Evolutionary conservation across 2,797 vertebrate genomes (phyloP), one percentile per base, ranked within the genome.

Genomic region (Sebastes oblongus): DNA sequence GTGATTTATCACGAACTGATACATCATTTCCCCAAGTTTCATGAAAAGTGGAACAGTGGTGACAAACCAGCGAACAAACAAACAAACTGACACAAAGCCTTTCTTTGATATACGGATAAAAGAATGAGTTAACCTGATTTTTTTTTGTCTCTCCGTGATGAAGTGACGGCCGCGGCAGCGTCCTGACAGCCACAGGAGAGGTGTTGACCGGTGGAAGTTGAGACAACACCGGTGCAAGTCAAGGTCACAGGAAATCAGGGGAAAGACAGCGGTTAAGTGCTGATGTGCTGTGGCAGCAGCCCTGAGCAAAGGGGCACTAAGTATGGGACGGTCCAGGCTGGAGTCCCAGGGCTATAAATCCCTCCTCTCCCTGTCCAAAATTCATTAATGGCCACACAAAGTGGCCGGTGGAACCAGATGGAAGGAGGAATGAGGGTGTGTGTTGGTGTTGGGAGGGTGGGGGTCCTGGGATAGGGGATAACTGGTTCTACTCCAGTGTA

Each of bases 341-440:
- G 78, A 84, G 90, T 91, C 86, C 82, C 88, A 71, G 83, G 85
- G 73, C 83, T 62, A 90, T 93, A 93, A 94, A 93, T 93, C 88
- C 89, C 84, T 90, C 91, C 84, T 88, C 79, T 86, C 69, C 67
- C 73, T 87, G 83, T 93, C 89, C 90, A 90, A 91, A 91, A 90
- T 89, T 86, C 88, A 93, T 93, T 93, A 93, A 90, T 84, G 82
- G 88, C 82, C 86, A 75, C 91, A 92, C 88, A 92, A 91, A 93
- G 88, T 90, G 84, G 88, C 85, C 79, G 72, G 80, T 85, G 85
- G 84, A 89, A 85, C 84, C 89, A 91, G 85, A 92, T 84, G 89
- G 87, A 89, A 86, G 79, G 83, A 83, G 82, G 83, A 89, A 85
- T 72, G 55, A 77, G 50, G 80, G 50, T 10, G 60, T n/a, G 29